Evolutionary conservation across 2,888 invertebrate genomes (phyloP).

Genomic region (Cecidostiba fungosa): DNA sequence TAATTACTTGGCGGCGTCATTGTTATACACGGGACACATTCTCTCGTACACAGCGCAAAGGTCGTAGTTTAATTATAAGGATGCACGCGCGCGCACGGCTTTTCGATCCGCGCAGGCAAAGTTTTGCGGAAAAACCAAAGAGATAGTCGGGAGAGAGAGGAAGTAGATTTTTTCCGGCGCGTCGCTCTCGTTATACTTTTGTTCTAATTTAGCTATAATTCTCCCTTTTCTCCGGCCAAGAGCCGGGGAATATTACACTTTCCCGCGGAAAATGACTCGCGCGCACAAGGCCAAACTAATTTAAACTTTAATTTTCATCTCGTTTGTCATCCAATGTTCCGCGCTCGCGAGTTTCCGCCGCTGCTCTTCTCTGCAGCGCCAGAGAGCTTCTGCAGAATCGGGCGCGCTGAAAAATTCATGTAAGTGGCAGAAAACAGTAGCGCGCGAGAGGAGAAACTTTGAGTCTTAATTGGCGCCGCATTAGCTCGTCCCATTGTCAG

Average conservation of each 20-base stretch:
- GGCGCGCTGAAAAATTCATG: conserved; percentile 61
- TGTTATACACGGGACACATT: background rate
- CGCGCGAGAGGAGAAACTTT: conserved; percentile 43
- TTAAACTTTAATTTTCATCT: conserved; percentile 66
- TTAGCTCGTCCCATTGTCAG: conserved; percentile 64
- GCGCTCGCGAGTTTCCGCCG: conserved; percentile 45
- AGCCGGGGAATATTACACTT: conserved; percentile 59
- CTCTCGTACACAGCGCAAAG: background rate
- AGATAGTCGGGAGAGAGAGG: background rate
- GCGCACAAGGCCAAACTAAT: conserved; percentile 62
- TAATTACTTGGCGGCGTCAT: conserved; percentile 32
- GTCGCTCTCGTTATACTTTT: conserved; percentile 57
- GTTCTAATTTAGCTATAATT: conserved; percentile 63
- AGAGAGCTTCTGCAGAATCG: conserved; percentile 26
- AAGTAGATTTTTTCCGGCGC: conserved; percentile 47
- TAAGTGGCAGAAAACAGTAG: conserved; percentile 56
- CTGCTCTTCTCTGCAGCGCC: conserved; percentile 10
- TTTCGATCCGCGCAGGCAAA: conserved; percentile 34
- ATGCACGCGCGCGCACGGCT: conserved; percentile 6
- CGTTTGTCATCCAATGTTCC: conserved; percentile 64
- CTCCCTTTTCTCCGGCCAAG: conserved; percentile 44
- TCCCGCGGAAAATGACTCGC: conserved; percentile 60
- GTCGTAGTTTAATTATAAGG: conserved; percentile 54
- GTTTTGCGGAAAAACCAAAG: conserved; percentile 26
- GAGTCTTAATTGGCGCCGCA: conserved; percentile 63